A percentile compares a stretch with the other conserved stretches of the same genome.
Conservation (phyloP, 2,888 invertebrate species). For the Philopedon plagiatum region DNA sequence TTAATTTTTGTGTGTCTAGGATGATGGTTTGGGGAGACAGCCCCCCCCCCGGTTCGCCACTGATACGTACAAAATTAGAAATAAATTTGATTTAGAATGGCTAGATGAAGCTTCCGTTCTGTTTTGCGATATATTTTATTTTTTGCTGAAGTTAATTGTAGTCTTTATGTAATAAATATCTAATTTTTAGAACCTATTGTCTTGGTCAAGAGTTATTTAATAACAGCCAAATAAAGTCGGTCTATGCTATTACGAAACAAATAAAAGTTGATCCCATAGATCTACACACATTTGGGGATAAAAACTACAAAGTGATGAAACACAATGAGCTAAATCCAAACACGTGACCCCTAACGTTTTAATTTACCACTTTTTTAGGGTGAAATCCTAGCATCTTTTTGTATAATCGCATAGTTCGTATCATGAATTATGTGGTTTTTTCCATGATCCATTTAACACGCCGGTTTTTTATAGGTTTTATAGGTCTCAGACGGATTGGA, state of each 20-base stretch:
- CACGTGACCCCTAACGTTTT: conserved; percentile 66
- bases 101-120: too few species aligned
- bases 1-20: too few species aligned
- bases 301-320: conserved; percentile 67
- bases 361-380: conserved; percentile 65
- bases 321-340: conserved; percentile 66
- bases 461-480: conserved; percentile 59
- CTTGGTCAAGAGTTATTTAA: neutral
- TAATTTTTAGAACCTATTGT: neutral
- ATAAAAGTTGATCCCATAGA: conserved; percentile 17
- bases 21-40: too few species aligned
- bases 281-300: conserved; percentile 57
- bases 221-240: neutral
- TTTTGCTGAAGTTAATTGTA: too few species aligned
- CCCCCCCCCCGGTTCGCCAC: too few species aligned
- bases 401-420: conserved; percentile 60
- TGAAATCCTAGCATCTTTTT: conserved; percentile 61
- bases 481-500: conserved; percentile 56
- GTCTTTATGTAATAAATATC: too few species aligned
- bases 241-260: conserved; percentile 12
- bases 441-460: conserved; percentile 68
- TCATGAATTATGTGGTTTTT: conserved; percentile 66
- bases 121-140: too few species aligned
- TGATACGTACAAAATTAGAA: too few species aligned
- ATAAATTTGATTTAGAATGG: too few species aligned